Percentiles rank a stretch among this genome's conserved stretches.
Conservation (phyloP, 2,797 vertebrate genomes). For the Arrhamphus sclerolepis region DNA sequence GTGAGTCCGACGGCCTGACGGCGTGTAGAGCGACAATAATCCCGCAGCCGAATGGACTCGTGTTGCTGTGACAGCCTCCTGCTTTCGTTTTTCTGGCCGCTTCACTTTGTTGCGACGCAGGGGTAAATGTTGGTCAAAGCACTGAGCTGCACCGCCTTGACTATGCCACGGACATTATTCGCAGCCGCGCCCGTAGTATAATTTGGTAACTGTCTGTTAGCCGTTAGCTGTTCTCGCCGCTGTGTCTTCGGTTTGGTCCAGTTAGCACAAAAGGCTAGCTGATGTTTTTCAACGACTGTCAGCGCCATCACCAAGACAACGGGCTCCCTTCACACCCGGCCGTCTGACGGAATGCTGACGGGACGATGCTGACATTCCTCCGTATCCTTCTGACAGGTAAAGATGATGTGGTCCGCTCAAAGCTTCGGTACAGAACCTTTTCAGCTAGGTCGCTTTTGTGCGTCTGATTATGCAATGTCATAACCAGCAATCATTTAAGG, state of each 20-base stretch:
- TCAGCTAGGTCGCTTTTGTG: background rate
- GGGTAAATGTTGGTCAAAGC: no score
- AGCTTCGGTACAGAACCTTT: background rate
- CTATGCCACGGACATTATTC: background rate
- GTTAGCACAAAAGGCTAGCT: conserved; percentile 15
- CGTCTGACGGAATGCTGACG: conserved; percentile 66
- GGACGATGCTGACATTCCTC: conserved; percentile 69
- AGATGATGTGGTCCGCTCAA: background rate
- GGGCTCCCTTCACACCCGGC: conserved; percentile 20
- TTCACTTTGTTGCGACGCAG: no score
- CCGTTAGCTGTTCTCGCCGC: conserved; percentile 28
- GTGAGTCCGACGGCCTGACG: conserved; percentile 20
- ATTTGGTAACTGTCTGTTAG: conserved; percentile 12
- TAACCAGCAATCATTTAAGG: background rate
- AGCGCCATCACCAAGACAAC: conserved; percentile 29
- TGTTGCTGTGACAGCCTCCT: no score
- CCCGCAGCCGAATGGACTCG: no score
- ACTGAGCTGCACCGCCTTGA: background rate
- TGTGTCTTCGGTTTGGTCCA: conserved; percentile 1
- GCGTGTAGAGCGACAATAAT: background rate
- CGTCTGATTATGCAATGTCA: conserved; percentile 33
- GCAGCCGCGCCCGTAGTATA: background rate
- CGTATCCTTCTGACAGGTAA: conserved; percentile 65
- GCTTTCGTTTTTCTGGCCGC: background rate
- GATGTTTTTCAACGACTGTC: conserved; percentile 40